Evolutionary conservation across 2,888 invertebrate genomes (phyloP), one percentile per base, ranked within the genome.

Genomic region (Hypomecis punctinalis): DNA sequence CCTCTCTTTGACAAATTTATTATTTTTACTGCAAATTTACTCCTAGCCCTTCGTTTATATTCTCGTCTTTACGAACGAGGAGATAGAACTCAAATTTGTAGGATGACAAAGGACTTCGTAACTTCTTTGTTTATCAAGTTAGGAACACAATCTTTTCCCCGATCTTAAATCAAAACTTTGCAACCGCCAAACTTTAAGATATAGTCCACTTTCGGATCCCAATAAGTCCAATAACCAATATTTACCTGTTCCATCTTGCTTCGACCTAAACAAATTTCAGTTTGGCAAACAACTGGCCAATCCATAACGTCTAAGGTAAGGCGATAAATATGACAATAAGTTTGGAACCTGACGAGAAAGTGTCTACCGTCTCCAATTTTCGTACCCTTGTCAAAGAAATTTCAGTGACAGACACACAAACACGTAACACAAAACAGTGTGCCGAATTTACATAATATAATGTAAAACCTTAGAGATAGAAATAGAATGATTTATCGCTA

Each of bases 341-440:
- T 69, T 69, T 66, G 74, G 75, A 72, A 75, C 72, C 73, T 73
- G 77, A 77, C 61, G 53, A 59, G 64, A 67, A 63, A 71, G 55
- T 61, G 67, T 72, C 71, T 66, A 78, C 69, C 71, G 71, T 69
- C 71, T 72, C 72, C 72, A 71, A 78, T 78, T 76, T 75, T 74
- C 70, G 64, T 67, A 87, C 88, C 88, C 84, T 82, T 79, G 81
- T 88, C 87, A 86, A 77, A 76, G 69, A 80, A 81, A 78, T 80
- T 80, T 71, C 72, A 67, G 71, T 81, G 82, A 83, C 82, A 83
- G 82, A 83, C 82, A 83, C 77, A 79, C 79, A 79, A 77, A 84
- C 81, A 84, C 67, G 75, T 71, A 70, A 71, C 68, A 65, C 69
- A 73, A 75, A 81, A 77, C 77, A 78, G 78, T 79, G 79, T 75